These are phyloP conservation scores for Sesamia nonagrioides DNA, from an alignment of 1,140 invertebrate species.

Conservation along the genomic window DNA sequence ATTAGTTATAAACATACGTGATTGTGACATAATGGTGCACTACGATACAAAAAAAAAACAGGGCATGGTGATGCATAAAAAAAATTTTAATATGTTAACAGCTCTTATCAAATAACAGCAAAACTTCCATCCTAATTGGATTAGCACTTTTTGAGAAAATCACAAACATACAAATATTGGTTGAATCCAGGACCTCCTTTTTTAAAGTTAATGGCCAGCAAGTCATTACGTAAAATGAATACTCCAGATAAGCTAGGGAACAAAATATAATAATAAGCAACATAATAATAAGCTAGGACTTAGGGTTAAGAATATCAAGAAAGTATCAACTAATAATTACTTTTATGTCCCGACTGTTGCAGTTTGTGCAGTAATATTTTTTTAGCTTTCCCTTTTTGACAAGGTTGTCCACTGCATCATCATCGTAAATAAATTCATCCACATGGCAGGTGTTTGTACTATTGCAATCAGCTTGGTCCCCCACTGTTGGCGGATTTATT, in stretches of 20 bases:
- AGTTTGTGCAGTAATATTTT: constrained; percentile 90
- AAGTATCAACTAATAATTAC: constrained; percentile 59
- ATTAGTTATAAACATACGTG: no score
- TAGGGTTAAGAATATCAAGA: background rate
- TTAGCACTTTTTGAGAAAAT: no score
- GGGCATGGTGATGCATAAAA: background rate
- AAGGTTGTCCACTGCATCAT: constrained; percentile 89
- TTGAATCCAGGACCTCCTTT: no score
- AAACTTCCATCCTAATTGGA: no score
- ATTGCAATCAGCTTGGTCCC: constrained; percentile 89
- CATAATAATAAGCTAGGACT: background rate
- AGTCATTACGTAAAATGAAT: no score
- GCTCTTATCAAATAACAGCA: no score
- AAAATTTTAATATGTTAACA: no score
- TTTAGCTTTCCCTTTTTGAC: constrained; percentile 89
- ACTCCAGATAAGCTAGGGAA: no score
- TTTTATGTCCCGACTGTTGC: constrained; percentile 89
- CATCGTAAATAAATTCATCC: constrained; percentile 92
- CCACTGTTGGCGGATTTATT: constrained; percentile 86
- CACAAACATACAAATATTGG: no score
- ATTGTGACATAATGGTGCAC: background rate
- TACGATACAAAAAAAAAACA: background rate
- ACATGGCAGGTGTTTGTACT: constrained; percentile 89
- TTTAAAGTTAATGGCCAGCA: no score
- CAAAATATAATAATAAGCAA: no score